Evolutionary conservation across 2,888 invertebrate genomes (phyloP), one percentile per base, ranked within the genome.

Genomic region (Eristalis arbustorum): DNA sequence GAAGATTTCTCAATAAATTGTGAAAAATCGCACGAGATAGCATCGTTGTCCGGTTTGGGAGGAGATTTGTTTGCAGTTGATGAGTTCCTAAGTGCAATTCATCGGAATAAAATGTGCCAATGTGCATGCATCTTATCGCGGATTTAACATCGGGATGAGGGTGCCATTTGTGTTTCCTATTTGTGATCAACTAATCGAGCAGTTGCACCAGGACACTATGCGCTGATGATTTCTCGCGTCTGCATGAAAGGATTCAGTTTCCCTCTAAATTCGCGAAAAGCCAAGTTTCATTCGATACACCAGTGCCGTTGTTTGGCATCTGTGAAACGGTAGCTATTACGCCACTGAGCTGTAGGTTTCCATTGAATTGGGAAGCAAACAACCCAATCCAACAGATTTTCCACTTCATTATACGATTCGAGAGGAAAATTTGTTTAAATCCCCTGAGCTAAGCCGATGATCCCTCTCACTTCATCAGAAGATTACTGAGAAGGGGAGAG

Each of bases 341-440:
- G 71, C 71, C 80, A 84, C 63, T 11, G 56, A 14, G 64, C 57
- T 18, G 5, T 18, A 37, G 13, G 14, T 59, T 80, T 74, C 31
- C 14, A 73, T 67, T 57, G 71, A 31, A 28, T 34, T 69, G 40
- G 13, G 42, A 40, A n/a, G 49, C 49, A 49, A 57, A 68, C 62
- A 69, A n/a, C 8, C 22, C 25, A 31, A 14, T 49, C 49, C 3
- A 66, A 81, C 57, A 73, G 73, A 83, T 87, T 87, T 82, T 66
- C 78, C 69, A 78, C 77, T 82, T 87, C 78, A 83, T 87, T 87
- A 87, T 87, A 25, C 71, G 71, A 87, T 87, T 87, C 66, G 13
- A 69, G 49, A 66, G 57, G 71, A 71, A 84, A 85, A 87, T 83
- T 87, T 87, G 83, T 87, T 72, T 83, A 75, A 83, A 79, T 75